Conservation (phyloP, 2,888 invertebrate species). For the Nomada ferruginata region DNA sequence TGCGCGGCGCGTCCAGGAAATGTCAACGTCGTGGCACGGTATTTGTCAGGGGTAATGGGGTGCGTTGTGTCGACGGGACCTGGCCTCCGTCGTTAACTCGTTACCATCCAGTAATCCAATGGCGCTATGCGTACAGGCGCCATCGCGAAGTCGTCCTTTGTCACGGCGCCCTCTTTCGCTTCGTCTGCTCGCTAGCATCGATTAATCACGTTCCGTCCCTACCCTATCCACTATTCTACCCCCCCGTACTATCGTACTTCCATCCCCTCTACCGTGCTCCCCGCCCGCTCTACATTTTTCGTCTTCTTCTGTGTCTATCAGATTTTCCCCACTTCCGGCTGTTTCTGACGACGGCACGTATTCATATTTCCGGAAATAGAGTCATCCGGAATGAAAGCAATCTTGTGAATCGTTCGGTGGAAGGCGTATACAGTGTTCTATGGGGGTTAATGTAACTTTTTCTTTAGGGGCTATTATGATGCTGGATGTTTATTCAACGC, state of each 20-base stretch:
- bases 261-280: constrained; percentile 26
- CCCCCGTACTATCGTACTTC: constrained; percentile 21
- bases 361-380: constrained; percentile 53
- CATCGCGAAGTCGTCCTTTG: constrained; percentile 69
- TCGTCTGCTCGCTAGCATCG: constrained; percentile 69
- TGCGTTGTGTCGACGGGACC: constrained; percentile 67
- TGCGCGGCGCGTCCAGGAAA: constrained; percentile 39
- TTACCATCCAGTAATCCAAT: constrained; percentile 70
- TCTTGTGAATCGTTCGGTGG: constrained; percentile 2
- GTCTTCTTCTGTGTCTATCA: constrained; percentile 21
- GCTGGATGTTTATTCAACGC: too few relatives aligned
- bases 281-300: constrained; percentile 52
- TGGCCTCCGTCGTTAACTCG: constrained; percentile 69
- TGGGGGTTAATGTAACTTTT: too few relatives aligned
- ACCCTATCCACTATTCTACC: constrained; percentile 9
- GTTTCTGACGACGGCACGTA: constrained; percentile 19
- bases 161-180: constrained; percentile 68
- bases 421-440: neutral
- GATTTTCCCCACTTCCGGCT: neutral
- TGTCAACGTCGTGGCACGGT: constrained; percentile 62
- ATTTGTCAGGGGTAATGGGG: constrained; percentile 75
- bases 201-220: constrained; percentile 69
- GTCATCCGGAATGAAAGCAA: constrained; percentile 54
- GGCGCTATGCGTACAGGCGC: constrained; percentile 69
- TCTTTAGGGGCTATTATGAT: too few relatives aligned